phyloP scores from a whole-genome alignment of 2,888 invertebrate species.

The Pterostichus niger region DNA sequence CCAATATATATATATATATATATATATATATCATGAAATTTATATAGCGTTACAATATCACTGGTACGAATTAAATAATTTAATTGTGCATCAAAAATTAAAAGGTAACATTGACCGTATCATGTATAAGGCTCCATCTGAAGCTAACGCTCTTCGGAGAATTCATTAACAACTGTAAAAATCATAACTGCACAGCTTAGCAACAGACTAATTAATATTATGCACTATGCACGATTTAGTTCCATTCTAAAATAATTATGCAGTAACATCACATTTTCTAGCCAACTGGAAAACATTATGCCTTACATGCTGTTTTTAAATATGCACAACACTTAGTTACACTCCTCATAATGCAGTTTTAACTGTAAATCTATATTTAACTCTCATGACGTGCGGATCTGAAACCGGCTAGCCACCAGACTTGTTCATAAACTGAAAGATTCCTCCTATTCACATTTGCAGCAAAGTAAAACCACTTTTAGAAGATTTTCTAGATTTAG shows the following conservation, averaged over 20 bases:
- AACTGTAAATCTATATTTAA: constrained; percentile 55
- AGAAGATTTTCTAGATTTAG: no score
- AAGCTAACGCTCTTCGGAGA: neutral
- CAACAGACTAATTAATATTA: constrained; percentile 31
- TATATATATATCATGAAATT: no score
- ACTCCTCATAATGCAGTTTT: constrained; percentile 40
- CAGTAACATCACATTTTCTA: constrained; percentile 33
- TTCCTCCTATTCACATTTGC: neutral
- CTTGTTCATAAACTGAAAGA: neutral
- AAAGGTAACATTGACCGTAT: no score
- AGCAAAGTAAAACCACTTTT: neutral
- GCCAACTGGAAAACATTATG: constrained; percentile 22
- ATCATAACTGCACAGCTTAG: constrained; percentile 25
- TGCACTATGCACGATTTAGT: constrained; percentile 30
- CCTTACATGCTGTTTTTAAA: constrained; percentile 19
- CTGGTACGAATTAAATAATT: no score
- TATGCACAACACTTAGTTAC: constrained; percentile 36
- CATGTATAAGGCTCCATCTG: neutral
- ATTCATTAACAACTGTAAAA: constrained; percentile 21
- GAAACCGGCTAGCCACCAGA: constrained; percentile 7
- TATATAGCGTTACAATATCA: no score
- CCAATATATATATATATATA: no score
- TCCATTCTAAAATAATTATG: constrained; percentile 10
- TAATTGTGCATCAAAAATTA: no score
- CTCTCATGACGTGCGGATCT: constrained; percentile 7